Base-by-base conservation (phyloP, 2,888 invertebrate species). In the Apodemia duryi region DNA sequence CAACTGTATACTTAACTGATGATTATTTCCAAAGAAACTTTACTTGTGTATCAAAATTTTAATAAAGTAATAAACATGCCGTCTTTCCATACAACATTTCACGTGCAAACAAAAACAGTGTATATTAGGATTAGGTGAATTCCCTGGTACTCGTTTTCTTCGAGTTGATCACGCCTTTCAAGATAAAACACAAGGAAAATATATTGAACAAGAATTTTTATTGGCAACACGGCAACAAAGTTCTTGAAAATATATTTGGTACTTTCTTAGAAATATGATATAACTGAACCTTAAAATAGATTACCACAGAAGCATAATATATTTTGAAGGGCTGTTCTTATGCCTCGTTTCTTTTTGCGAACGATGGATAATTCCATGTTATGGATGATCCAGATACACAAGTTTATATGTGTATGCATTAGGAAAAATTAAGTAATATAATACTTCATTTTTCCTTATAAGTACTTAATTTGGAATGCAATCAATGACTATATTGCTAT, bases 121-220 rank as follows among this genome's bases (percentile, higher is more conserved):
- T 29, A 28, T 54, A 29, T 54, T 29, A 29, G 28, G 54, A 54
- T 54, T 54, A 54, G 4, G 29, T 9, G 54, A 54, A 29, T 54
- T 28, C 29, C 29, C 10, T 29, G 29, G 11, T 54, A 54, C 29
- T 54, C 54, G 29, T 54, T 54, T 54, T 10, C 29, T 29, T 54
- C 29, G 54, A 54, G 9, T 54, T 54, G 21, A 29, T 54, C 21
- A 54, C 28, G 54, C 54, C 54, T 10, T 29, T 54, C 54, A 54
- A 54, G 54, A 43, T 54, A 28, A 9, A 54, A 28, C 51, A 54
- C 54, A 29, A 54, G 54, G 28, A 54, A 28, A n/a, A 52, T 54
- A 54, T 54, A 54, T 28, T 54, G 54, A 54, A 54, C 29, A 54
- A 52, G 51, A 9, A 43, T 54, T 54, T 54, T 54, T 54, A 54